Percentiles rank a stretch among this genome's conserved stretches.
Evolutionary conservation across 2,888 invertebrate species (phyloP).

Genomic region (Meteorus cinctellus): DNA sequence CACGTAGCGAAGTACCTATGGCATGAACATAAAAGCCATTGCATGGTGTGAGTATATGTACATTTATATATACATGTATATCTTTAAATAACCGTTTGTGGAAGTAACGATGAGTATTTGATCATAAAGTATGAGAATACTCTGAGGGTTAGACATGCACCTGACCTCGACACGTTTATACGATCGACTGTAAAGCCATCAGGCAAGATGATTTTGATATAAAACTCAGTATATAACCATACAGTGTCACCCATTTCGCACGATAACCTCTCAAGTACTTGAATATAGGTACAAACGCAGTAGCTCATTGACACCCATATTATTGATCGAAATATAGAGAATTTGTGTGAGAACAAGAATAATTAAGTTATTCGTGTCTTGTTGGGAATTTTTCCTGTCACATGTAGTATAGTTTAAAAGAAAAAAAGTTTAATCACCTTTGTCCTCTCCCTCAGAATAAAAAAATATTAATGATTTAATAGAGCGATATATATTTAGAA

Average conservation of each 20-base stretch:
- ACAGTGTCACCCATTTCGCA: not conserved
- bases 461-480: not conserved
- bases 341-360: too few relatives aligned
- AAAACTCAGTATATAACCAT: not conserved
- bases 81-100: slow-evolving; percentile 21
- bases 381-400: too few relatives aligned
- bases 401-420: too few relatives aligned
- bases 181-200: slow-evolving; percentile 30
- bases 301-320: too few relatives aligned
- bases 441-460: not conserved
- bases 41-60: not conserved
- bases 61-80: slow-evolving; percentile 10
- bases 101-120: slow-evolving; percentile 22
- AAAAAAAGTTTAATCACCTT: too few relatives aligned
- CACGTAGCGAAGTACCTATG: not conserved
- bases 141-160: slow-evolving; percentile 25
- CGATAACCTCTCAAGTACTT: not conserved
- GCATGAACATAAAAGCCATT: slow-evolving; percentile 21
- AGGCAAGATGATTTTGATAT: slow-evolving; percentile 19
- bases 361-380: too few relatives aligned
- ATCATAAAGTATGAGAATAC: slow-evolving; percentile 28
- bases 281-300: too few relatives aligned
- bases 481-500: not conserved
- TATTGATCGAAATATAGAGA: too few relatives aligned
- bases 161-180: slow-evolving; percentile 33